phyloP scores from a whole-genome alignment of 2,888 invertebrate species.

The Fragum sueziense region DNA sequence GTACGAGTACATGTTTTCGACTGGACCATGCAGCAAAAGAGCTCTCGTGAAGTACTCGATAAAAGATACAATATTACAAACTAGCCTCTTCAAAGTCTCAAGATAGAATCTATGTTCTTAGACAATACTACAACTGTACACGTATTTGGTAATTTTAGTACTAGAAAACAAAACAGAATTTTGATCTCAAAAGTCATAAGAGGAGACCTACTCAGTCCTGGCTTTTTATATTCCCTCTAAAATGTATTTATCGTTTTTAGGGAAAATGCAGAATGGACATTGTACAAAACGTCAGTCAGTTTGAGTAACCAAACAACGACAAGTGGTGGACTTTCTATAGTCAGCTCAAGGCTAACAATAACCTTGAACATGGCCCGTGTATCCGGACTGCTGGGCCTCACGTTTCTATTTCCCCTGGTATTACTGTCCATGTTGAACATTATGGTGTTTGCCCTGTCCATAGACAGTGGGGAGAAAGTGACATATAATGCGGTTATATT shows the following conservation, averaged over 20 bases:
- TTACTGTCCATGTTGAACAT: slow-evolving; percentile 42
- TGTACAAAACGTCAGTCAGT: neutral
- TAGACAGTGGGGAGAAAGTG: slow-evolving; percentile 47
- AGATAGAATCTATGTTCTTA: no score
- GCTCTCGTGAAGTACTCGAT: no score
- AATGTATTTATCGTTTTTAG: no score
- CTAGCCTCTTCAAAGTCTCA: no score
- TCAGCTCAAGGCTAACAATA: slow-evolving; percentile 37
- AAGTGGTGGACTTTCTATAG: neutral
- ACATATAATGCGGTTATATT: slow-evolving; percentile 34
- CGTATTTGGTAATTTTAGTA: no score
- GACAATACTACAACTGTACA: no score
- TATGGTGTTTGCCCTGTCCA: slow-evolving; percentile 50
- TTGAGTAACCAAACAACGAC: neutral
- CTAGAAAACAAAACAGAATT: no score
- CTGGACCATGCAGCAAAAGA: neutral
- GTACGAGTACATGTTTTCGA: no score
- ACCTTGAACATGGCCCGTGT: slow-evolving; percentile 30
- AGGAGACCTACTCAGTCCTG: no score
- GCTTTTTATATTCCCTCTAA: no score
- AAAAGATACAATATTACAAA: no score
- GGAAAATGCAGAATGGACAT: slow-evolving; percentile 41
- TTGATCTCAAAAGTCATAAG: no score
- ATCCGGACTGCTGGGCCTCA: slow-evolving; percentile 31
- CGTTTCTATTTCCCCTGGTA: slow-evolving; percentile 34